These are phyloP conservation scores for Macrobrachium nipponense DNA, from an alignment of 1,140 invertebrate species.

Conservation along the genomic window DNA sequence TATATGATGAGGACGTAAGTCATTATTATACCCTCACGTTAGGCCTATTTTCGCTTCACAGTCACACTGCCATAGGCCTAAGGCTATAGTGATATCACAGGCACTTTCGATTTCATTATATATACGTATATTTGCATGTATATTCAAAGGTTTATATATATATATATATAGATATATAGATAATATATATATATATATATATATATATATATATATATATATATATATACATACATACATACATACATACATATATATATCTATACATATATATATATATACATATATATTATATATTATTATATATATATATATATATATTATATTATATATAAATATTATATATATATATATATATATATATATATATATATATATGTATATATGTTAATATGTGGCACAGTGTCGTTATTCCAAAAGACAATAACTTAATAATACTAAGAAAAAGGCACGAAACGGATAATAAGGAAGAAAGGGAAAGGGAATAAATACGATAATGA, in stretches of 20 bases:
- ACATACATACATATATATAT: slow-evolving; percentile 2
- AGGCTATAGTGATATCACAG: too few relatives aligned
- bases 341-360: slow-evolving; percentile 36
- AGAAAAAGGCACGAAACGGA: too few relatives aligned
- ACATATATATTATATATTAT: not conserved
- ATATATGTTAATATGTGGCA: slow-evolving; percentile 29
- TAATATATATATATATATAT: not conserved
- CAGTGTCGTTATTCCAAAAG: too few relatives aligned
- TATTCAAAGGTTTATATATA: not conserved
- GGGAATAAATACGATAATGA: too few relatives aligned
- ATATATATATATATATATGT: slow-evolving; percentile 35
- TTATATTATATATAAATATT: not conserved
- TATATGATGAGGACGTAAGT: too few relatives aligned
- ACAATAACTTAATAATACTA: too few relatives aligned
- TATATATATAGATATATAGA: not conserved
- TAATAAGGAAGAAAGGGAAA: too few relatives aligned
- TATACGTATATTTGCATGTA: not conserved
- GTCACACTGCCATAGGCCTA: too few relatives aligned
- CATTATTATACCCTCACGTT: too few relatives aligned
- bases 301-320: slow-evolving; percentile 6
- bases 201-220: not conserved
- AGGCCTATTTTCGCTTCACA: too few relatives aligned
- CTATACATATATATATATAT: slow-evolving; percentile 1
- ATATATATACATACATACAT: not conserved
- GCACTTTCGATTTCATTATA: too few relatives aligned